Percentiles rank a stretch among this genome's conserved stretches.
Conservation (phyloP, 2,113 vertebrate genomes). For the Equus quagga region DNA sequence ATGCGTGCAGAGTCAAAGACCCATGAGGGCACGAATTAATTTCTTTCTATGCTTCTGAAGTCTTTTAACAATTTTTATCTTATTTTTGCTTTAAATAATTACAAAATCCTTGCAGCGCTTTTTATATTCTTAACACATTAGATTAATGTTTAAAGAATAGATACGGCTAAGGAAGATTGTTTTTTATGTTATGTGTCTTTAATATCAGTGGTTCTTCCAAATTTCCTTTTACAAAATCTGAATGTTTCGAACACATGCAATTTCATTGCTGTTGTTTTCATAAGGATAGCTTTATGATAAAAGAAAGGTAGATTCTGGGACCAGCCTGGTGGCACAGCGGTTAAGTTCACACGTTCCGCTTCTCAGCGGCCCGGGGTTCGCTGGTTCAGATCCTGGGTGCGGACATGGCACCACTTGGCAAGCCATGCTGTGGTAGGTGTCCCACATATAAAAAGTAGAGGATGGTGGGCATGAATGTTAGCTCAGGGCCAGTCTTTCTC, state of each 20-base stretch:
- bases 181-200: neutral
- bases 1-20: neutral
- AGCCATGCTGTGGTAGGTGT: too few species aligned
- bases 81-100: slow-evolving; percentile 17
- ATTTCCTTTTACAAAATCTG: neutral
- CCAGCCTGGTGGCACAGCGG: too few species aligned
- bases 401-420: too few species aligned
- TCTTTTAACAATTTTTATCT: neutral
- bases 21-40: neutral
- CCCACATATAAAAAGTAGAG: too few species aligned
- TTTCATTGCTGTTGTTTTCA: neutral
- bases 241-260: neutral
- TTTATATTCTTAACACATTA: slow-evolving; percentile 29
- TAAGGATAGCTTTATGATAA: neutral
- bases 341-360: too few species aligned
- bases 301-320: neutral
- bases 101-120: neutral
- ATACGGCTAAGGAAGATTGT: neutral
- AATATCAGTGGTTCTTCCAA: neutral
- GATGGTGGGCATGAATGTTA: too few species aligned
- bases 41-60: neutral
- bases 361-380: too few species aligned
- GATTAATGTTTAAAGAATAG: neutral
- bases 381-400: too few species aligned
- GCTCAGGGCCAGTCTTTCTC: too few species aligned